Conservation (phyloP, 2,797 vertebrate genomes). For the Emydoidea blandingii region DNA sequence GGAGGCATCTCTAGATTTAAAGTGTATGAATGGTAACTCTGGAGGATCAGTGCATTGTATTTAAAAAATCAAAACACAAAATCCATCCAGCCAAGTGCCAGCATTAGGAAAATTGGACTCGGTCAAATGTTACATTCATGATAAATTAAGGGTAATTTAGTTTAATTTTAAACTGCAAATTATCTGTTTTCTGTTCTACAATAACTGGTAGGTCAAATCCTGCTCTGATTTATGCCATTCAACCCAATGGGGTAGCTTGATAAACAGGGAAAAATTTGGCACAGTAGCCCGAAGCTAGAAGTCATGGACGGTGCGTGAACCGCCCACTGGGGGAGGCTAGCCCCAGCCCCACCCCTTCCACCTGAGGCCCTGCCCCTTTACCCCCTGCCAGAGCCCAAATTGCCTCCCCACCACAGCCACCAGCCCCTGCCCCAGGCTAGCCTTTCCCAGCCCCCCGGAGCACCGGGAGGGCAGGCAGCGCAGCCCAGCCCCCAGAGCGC, state of each 20-base stretch:
- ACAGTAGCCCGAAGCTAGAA: not conserved
- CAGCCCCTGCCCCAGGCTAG: too few relatives aligned
- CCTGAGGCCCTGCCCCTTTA: too few relatives aligned
- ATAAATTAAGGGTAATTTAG: constrained; percentile 56
- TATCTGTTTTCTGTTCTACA: constrained; percentile 35
- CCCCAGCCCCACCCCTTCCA: too few relatives aligned
- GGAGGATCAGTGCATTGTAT: not conserved
- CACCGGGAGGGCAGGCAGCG: too few relatives aligned
- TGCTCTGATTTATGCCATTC: not conserved
- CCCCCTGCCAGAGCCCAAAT: too few relatives aligned
- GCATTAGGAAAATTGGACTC: not conserved
- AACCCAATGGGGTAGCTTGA: constrained; percentile 26
- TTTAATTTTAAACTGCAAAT: constrained; percentile 56
- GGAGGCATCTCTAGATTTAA: not conserved
- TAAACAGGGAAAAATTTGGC: not conserved
- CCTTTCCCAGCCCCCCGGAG: too few relatives aligned
- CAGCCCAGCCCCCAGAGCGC: too few relatives aligned
- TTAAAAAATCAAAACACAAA: not conserved
- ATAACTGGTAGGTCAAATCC: not conserved
- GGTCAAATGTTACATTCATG: constrained; percentile 17
- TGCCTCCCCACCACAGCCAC: too few relatives aligned
- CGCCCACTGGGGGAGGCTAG: too few relatives aligned
- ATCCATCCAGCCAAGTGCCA: not conserved
- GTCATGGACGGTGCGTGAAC: too few relatives aligned
- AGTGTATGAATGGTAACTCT: accelerated